phyloP scores from a whole-genome alignment of 2,797 vertebrate species.

The Leuciscus waleckii region DNA sequence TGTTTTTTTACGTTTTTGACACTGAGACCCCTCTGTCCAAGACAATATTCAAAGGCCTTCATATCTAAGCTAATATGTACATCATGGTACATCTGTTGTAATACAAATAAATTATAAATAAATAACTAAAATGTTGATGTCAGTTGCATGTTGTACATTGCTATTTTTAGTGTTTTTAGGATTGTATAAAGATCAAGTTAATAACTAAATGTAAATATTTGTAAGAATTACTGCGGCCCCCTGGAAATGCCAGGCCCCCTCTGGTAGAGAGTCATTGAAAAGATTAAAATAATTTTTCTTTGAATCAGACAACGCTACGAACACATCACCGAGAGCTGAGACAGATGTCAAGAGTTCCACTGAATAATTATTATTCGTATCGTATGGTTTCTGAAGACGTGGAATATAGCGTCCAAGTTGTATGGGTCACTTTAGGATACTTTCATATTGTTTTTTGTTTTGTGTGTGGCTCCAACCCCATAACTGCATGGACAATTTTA shows the following conservation, averaged over 20 bases:
- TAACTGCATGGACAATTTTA: background rate
- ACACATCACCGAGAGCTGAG: background rate
- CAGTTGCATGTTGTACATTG: background rate
- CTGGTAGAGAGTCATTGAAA: background rate
- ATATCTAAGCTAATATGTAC: background rate
- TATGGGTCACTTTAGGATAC: background rate
- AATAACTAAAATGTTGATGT: background rate
- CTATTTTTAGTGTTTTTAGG: background rate
- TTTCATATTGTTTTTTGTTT: background rate
- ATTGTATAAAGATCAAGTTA: background rate
- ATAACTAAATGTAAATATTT: background rate
- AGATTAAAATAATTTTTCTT: background rate
- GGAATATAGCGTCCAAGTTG: background rate
- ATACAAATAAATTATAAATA: background rate
- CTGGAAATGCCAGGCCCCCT: background rate
- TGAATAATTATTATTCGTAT: background rate
- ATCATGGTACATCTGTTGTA: background rate
- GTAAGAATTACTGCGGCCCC: background rate
- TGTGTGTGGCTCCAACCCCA: background rate
- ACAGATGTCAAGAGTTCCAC: background rate
- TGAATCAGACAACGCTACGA: background rate
- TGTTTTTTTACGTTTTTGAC: background rate
- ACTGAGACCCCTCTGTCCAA: background rate
- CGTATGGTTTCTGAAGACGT: background rate
- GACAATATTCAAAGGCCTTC: background rate